phyloP scores from a whole-genome alignment of 2,113 vertebrate genomes.

The Pomatorhinus ruficollis region DNA sequence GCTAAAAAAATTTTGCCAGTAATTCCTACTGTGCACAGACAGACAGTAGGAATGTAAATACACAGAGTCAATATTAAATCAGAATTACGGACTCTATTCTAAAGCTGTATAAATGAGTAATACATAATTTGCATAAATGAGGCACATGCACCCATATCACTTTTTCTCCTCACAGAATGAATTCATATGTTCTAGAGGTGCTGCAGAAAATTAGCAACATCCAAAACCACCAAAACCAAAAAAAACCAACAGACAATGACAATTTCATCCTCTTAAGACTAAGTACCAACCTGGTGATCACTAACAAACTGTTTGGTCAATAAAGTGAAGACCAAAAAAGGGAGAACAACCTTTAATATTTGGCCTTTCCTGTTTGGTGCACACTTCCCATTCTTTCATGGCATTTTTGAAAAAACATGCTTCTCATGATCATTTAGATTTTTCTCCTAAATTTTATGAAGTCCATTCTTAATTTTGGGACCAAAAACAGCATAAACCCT shows the following conservation, averaged over 20 bases:
- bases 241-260: neutral
- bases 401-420: slow-evolving; percentile 38
- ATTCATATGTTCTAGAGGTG: neutral
- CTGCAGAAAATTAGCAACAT: neutral
- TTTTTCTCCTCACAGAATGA: neutral
- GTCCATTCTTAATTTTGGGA: slow-evolving; percentile 20
- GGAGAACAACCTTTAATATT: slow-evolving; percentile 36
- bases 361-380: neutral
- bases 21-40: neutral
- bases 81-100: neutral
- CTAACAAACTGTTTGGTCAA: neutral
- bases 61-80: neutral
- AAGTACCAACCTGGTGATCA: neutral
- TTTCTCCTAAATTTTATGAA: slow-evolving; percentile 55
- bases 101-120: neutral
- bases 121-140: neutral
- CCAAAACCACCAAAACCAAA: neutral
- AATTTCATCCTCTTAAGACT: neutral
- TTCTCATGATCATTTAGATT: slow-evolving; percentile 39
- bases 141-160: neutral
- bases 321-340: slow-evolving; percentile 17
- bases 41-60: neutral
- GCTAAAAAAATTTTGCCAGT: neutral
- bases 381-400: neutral
- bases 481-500: slow-evolving; percentile 53